Conservation (phyloP, 2,113 vertebrate species). For the Nesoenas mayeri region DNA sequence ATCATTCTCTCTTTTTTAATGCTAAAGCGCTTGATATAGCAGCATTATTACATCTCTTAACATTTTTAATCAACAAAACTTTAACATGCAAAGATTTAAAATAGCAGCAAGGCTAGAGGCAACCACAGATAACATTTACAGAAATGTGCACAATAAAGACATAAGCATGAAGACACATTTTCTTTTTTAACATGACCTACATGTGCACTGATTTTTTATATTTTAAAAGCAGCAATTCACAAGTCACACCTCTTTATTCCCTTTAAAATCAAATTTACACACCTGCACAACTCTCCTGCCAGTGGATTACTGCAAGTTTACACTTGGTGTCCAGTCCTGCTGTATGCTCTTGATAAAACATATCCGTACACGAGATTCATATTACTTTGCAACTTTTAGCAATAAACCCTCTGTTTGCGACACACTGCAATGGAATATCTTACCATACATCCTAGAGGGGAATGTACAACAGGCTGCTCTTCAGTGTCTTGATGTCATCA, state of each 20-base stretch:
- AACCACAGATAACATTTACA: not conserved
- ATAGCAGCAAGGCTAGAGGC: not conserved
- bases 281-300: not conserved
- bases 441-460: not conserved
- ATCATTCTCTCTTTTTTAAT: not conserved
- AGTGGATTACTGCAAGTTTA: not conserved
- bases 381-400: not conserved
- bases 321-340: not conserved
- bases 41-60: not conserved
- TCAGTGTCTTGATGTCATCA: not conserved
- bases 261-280: constrained; percentile 12
- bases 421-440: not conserved
- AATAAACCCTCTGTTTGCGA: not conserved
- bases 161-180: not conserved
- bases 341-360: not conserved
- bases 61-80: not conserved
- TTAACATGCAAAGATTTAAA: not conserved
- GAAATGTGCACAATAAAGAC: constrained; percentile 4
- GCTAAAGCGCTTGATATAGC: not conserved
- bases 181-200: constrained; percentile 11
- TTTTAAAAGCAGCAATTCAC: constrained; percentile 25
- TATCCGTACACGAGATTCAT: not conserved
- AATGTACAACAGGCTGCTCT: not conserved
- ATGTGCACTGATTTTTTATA: not conserved
- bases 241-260: constrained; percentile 30